phyloP scores from a whole-genome alignment of 2,888 invertebrate genomes.

The Melikaiella ostensackeni region DNA sequence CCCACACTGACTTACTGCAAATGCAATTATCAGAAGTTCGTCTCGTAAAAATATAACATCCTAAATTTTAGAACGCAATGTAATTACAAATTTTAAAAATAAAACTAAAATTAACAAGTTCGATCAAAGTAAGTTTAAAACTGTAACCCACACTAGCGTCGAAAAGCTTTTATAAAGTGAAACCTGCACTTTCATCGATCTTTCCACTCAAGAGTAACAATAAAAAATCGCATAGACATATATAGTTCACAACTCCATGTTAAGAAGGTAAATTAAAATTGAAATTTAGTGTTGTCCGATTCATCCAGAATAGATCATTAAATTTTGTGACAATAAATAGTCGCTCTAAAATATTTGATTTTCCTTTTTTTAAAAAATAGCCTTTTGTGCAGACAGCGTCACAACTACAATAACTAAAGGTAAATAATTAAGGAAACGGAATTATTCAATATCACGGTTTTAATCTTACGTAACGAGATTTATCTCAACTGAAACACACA shows the following conservation, averaged over 20 bases:
- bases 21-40: neutral
- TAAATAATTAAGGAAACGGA: constrained; percentile 48
- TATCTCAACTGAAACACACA: constrained; percentile 18
- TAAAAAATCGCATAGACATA: neutral
- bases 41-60: neutral
- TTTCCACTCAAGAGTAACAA: neutral
- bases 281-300: neutral
- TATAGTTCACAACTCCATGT: neutral
- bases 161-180: neutral
- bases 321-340: constrained; percentile 51
- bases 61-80: neutral
- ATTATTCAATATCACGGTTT: constrained; percentile 53
- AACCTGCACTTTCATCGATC: no score
- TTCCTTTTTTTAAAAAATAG: constrained; percentile 49
- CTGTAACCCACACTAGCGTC: neutral
- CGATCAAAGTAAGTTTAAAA: neutral
- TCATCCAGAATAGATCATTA: neutral
- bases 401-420: constrained; percentile 40
- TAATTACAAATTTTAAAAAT: neutral
- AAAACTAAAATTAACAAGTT: neutral
- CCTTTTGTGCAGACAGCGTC: constrained; percentile 42
- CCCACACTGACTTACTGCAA: neutral
- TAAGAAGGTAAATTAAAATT: neutral
- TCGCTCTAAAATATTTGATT: constrained; percentile 42
- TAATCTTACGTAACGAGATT: constrained; percentile 21